A percentile compares a stretch with the other conserved stretches of the same genome.
Conservation (phyloP, 2,888 invertebrate genomes). For the Torymus auratus region DNA sequence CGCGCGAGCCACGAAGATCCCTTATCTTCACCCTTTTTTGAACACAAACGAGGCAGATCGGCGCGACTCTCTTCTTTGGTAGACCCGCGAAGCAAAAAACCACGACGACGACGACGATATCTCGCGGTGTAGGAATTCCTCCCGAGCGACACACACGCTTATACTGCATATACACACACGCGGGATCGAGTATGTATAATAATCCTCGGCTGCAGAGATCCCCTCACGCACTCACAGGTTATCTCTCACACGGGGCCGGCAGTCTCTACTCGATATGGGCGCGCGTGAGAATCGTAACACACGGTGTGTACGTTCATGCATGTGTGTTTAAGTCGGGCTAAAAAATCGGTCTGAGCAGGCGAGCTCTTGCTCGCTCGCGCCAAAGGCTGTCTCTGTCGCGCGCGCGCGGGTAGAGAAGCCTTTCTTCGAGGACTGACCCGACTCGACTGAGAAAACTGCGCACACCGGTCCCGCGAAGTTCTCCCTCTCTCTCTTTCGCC, state of each 20-base stretch:
- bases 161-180: too few relatives aligned
- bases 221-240: conserved; percentile 12
- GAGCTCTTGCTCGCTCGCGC: conserved; percentile 58
- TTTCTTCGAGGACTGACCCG: conserved; percentile 74
- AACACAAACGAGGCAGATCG: conserved; percentile 47
- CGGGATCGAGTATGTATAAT: too few relatives aligned
- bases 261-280: too few relatives aligned
- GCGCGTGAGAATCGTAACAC: too few relatives aligned
- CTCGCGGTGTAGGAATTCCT: too few relatives aligned
- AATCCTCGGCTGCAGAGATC: too few relatives aligned
- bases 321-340: neutral
- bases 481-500: conserved; percentile 22
- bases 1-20: conserved; percentile 5
- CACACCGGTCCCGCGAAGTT: conserved; percentile 59
- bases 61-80: conserved; percentile 2
- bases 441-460: conserved; percentile 71
- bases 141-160: too few relatives aligned
- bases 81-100: too few relatives aligned
- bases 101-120: too few relatives aligned
- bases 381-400: neutral
- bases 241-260: too few relatives aligned
- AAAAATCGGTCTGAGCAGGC: conserved; percentile 23
- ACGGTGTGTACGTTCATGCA: too few relatives aligned
- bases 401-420: conserved; percentile 54
- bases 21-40: conserved; percentile 40